A percentile compares a stretch with the other conserved stretches of the same genome.
Evolutionary conservation across 2,113 vertebrate species (phyloP).

Genomic region (Arizona elegans): DNA sequence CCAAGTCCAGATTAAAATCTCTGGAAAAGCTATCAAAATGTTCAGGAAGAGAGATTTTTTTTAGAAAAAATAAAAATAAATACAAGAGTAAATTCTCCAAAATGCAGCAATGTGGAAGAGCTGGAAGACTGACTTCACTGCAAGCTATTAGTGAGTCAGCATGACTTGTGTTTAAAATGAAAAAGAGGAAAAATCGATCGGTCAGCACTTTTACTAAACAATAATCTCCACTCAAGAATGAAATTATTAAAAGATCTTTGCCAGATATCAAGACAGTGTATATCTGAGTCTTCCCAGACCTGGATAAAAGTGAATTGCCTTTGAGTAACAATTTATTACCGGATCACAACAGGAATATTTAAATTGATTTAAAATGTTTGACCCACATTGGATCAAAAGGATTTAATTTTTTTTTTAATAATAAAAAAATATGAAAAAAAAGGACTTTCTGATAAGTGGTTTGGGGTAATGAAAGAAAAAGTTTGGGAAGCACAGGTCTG

Average conservation of each 20-base stretch:
- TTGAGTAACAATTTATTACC: background rate
- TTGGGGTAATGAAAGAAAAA: background rate
- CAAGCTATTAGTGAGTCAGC: background rate
- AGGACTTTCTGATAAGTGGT: background rate
- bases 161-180: background rate
- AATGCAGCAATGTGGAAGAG: background rate
- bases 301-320: background rate
- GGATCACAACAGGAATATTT: background rate
- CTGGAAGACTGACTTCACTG: background rate
- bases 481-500: background rate
- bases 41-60: background rate
- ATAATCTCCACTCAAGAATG: background rate
- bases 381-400: background rate
- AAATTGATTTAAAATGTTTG: background rate
- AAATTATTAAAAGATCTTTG: conserved; percentile 35
- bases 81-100: background rate
- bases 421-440: background rate
- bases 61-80: too few species aligned
- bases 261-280: conserved; percentile 28
- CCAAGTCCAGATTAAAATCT: background rate
- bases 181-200: conserved; percentile 16
- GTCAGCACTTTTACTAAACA: conserved; percentile 24
- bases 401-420: too few species aligned
- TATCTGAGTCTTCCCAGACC: background rate
- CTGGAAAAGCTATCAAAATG: background rate